Base-by-base conservation (phyloP, 2,797 vertebrate species). In the Balearica regulorum region DNA sequence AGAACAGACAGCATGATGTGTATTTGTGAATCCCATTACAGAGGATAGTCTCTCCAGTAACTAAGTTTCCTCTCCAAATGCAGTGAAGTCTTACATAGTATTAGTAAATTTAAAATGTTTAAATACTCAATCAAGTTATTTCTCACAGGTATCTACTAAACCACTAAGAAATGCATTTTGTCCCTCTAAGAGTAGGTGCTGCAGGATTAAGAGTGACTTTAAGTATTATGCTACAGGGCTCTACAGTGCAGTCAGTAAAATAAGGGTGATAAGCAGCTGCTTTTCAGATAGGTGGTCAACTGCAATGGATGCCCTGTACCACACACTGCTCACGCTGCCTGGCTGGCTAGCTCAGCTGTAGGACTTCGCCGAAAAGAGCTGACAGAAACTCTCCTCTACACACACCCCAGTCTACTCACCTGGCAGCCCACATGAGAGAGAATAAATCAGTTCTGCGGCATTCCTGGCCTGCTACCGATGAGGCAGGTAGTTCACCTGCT, bases 291-390 rank as follows among this genome's bases (percentile, higher is more conserved):
- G 31, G 21, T 5, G 37, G 22, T 37, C 33, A 57, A 4, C 21
- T 35, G 44, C 53, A 58, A 2, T 6, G 16, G 19, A 22, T 41
- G 29, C 37, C 55, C 26, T 26, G 14, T 25, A 28, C 33, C 10
- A 65, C 20, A 35, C 15, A 11, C 16, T 54, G 53, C 13, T 65
- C 21, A 53, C 4, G 8, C 20, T 44, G 61, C 26, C 22, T 37
- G 68, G 21, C 43, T 19, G 29, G 11, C 31, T 37, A 51, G 13
- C 28, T 53, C 16, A 31, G 33, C 41, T 0, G 0, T 19, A 4
- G 20, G 31, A 28, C 24, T 55, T 44, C 2, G 2, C 21, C 13
- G 22, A 31, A n/a, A 57, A 35, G 9, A 53, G 22, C 28, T 57
- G 21, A 46, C 15, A 46, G 39, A 85, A 81, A 53, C 18, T 10